These are phyloP conservation scores for Epizoanthus scotinus DNA, from an alignment of 92 coral and sea anemone genomes.

Conservation along the genomic window DNA sequence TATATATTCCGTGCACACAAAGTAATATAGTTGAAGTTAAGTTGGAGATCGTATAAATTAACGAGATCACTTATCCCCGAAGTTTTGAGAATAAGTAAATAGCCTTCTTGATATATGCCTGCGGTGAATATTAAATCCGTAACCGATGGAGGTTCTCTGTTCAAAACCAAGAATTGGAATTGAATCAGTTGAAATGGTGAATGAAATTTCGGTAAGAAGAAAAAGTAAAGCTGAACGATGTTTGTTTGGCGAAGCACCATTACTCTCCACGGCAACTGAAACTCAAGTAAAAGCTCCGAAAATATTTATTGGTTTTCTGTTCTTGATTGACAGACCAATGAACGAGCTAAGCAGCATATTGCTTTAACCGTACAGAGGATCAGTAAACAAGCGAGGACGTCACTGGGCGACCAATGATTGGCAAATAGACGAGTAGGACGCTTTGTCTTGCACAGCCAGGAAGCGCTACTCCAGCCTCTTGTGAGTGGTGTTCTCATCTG, in stretches of 20 bases:
- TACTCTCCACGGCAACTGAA: constrained; percentile 21
- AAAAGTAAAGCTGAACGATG: not conserved
- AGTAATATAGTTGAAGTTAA: too few species aligned
- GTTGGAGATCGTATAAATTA: too few species aligned
- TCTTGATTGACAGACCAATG: constrained; percentile 16
- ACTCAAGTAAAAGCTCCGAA: not conserved
- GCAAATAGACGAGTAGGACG: not conserved
- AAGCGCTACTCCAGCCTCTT: not conserved
- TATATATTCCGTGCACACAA: too few species aligned
- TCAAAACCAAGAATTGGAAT: not conserved
- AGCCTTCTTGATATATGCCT: too few species aligned
- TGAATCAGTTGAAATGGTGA: not conserved
- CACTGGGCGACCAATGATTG: not conserved
- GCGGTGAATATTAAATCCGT: too few species aligned
- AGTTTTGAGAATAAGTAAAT: too few species aligned
- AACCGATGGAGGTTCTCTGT: too few species aligned
- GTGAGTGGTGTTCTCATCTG: not conserved
- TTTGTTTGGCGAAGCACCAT: not conserved
- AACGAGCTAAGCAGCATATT: too few species aligned
- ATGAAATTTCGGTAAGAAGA: not conserved
- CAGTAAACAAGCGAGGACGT: not conserved
- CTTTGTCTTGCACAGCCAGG: not conserved
- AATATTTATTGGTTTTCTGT: not conserved
- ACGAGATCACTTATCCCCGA: too few species aligned
- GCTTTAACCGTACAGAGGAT: not conserved